Percentiles rank a stretch among this genome's conserved stretches.
phyloP scores from a whole-genome alignment of 2,797 vertebrate species.

The Artibeus lituratus region DNA sequence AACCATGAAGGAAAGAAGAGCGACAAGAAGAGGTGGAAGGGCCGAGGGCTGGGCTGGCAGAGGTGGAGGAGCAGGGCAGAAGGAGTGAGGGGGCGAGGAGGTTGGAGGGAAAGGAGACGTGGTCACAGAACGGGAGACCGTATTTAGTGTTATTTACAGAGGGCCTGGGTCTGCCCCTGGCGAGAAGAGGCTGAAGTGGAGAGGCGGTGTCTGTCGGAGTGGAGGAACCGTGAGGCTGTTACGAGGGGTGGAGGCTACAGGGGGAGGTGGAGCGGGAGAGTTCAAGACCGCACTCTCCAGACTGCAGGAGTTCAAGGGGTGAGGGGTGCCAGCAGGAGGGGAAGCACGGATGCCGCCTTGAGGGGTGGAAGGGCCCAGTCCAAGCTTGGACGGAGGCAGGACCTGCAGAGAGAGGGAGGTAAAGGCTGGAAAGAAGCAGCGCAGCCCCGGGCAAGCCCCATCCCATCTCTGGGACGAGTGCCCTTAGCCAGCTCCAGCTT shows the following conservation, averaged over 20 bases:
- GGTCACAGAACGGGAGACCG: neutral
- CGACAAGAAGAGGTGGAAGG: neutral
- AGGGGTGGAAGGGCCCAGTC: neutral
- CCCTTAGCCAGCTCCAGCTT: neutral
- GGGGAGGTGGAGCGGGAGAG: neutral
- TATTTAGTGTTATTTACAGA: neutral
- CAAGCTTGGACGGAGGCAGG: neutral
- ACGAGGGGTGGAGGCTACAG: fast-evolving
- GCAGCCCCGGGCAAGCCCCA: neutral
- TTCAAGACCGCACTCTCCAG: neutral
- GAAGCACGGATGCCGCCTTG: neutral
- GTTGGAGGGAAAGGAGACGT: neutral
- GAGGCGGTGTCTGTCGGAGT: neutral
- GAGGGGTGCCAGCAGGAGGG: neutral
- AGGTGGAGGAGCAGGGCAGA: neutral
- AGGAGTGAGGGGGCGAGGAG: neutral
- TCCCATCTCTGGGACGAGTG: neutral
- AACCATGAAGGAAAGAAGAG: neutral
- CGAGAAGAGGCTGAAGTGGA: neutral
- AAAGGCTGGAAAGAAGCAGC: neutral
- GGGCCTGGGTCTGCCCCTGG: neutral
- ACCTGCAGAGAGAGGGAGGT: neutral
- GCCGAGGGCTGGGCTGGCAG: neutral
- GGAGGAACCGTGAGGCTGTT: neutral
- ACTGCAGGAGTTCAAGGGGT: fast-evolving